Evolutionary conservation across 2,797 vertebrate species (phyloP).

Genomic region (Scomberomorus guttatus): DNA sequence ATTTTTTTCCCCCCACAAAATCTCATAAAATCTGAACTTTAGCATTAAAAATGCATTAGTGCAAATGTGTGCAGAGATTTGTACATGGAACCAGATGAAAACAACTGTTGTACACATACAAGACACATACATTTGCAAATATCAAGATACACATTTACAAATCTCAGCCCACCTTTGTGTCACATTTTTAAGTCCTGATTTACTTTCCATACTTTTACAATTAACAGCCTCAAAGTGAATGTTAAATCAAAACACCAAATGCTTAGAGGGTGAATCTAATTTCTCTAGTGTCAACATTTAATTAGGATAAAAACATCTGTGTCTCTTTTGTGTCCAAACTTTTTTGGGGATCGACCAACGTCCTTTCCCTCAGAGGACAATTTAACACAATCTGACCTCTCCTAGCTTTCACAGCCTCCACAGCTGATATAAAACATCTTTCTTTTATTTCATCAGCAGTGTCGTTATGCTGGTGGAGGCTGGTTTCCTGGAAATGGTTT

Average conservation of each 20-base stretch:
- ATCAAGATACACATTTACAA: neutral
- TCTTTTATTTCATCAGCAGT: neutral
- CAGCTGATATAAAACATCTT: neutral
- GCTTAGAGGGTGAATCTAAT: neutral
- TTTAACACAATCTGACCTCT: neutral
- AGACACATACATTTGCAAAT: neutral
- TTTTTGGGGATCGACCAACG: neutral
- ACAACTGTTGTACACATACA: neutral
- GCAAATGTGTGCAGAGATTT: constrained; percentile 1
- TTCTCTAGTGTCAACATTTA: neutral
- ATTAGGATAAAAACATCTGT: neutral
- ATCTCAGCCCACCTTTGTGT: neutral
- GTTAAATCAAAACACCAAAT: neutral
- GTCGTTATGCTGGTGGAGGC: neutral
- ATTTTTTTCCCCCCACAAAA: neutral
- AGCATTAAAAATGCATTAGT: neutral
- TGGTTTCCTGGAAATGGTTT: no score
- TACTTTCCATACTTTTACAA: neutral
- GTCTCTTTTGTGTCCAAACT: neutral
- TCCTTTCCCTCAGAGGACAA: neutral
- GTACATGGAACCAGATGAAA: neutral
- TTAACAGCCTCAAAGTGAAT: neutral
- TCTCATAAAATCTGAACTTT: neutral
- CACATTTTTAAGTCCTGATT: neutral
- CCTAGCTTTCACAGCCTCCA: neutral